Evolutionary conservation across 1,140 invertebrate species (phyloP).

Genomic region (Aphaenogaster floridana): DNA sequence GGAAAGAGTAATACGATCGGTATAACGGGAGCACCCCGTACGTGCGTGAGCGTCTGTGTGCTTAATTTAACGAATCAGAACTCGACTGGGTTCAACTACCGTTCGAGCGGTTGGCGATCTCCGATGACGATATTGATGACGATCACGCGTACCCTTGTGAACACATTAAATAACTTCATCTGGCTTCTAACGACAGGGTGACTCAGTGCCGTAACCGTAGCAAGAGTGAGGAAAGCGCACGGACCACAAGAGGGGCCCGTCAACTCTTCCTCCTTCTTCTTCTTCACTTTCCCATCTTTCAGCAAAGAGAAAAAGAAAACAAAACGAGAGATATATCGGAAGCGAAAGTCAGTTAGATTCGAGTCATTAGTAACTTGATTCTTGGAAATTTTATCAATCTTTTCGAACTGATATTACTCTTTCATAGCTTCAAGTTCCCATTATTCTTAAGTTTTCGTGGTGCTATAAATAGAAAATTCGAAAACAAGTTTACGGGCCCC

Average conservation of each 20-base stretch:
- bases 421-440: background rate
- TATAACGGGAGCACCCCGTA: slow-evolving; percentile 35
- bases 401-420: background rate
- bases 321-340: slow-evolving; percentile 17
- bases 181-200: slow-evolving; percentile 51
- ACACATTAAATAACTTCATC: slow-evolving; percentile 66
- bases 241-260: slow-evolving; percentile 20
- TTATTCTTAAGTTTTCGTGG: background rate
- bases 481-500: slow-evolving; percentile 42
- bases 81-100: slow-evolving; percentile 80
- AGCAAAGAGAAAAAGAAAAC: slow-evolving; percentile 35
- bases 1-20: slow-evolving; percentile 1
- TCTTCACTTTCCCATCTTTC: slow-evolving; percentile 35
- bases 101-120: slow-evolving; percentile 66
- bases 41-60: slow-evolving; percentile 46
- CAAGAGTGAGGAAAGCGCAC: slow-evolving; percentile 34
- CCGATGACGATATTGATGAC: slow-evolving; percentile 63
- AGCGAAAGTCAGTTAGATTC: slow-evolving; percentile 11
- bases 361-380: background rate
- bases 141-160: slow-evolving; percentile 61
- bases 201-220: slow-evolving; percentile 38
- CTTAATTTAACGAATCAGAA: slow-evolving; percentile 78
- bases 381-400: background rate
- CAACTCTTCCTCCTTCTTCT: slow-evolving; percentile 25
- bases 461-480: background rate